Conservation (phyloP, 2,888 invertebrate genomes). For the Lycia hirtaria region DNA sequence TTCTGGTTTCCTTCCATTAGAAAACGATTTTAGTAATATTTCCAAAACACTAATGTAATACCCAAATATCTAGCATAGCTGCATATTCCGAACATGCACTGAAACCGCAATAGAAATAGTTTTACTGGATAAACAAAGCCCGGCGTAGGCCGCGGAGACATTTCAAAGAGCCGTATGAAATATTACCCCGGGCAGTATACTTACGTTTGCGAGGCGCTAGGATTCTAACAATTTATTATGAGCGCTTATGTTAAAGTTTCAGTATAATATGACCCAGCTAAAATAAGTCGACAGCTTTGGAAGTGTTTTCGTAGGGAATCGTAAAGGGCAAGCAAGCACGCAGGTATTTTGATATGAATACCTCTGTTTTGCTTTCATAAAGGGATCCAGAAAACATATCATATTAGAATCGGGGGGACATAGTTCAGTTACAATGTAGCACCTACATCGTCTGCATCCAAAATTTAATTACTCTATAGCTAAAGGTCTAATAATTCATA, state of each 20-base stretch:
- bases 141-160: constrained; percentile 40
- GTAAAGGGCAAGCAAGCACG: neutral
- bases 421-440: too few species aligned
- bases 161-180: constrained; percentile 53
- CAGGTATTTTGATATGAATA: too few species aligned
- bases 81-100: constrained; percentile 29
- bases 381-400: too few species aligned
- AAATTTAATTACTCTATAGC: too few species aligned
- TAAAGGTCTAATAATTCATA: too few species aligned
- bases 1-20: too few species aligned
- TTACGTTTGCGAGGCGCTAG: constrained; percentile 39
- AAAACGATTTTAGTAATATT: too few species aligned
- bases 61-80: constrained; percentile 13
- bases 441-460: too few species aligned
- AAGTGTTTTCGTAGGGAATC: neutral
- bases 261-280: constrained; percentile 1
- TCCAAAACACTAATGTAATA: neutral
- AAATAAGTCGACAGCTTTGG: neutral
- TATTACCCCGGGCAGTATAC: constrained; percentile 48
- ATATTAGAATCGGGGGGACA: too few species aligned
- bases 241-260: constrained; percentile 21
- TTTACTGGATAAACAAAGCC: constrained; percentile 40
- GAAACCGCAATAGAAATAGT: constrained; percentile 28
- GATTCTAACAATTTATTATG: constrained; percentile 27
- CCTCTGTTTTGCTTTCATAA: too few species aligned